Percentiles rank a stretch among this genome's conserved stretches.
Conservation (phyloP, 2,113 vertebrate genomes). For the Dicentrarchus labrax region DNA sequence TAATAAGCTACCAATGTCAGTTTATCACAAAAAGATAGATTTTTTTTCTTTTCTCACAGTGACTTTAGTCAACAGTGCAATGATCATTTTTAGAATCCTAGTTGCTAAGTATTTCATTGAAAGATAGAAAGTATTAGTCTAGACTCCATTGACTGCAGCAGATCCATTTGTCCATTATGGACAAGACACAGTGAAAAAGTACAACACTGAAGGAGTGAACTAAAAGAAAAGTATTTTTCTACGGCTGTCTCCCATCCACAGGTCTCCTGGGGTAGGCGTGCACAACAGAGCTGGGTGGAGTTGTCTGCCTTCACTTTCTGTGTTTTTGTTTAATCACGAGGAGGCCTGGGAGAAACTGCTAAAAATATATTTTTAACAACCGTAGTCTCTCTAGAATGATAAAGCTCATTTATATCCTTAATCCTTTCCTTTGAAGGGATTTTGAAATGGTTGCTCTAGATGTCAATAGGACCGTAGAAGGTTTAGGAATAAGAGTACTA, state of each 20-base stretch:
- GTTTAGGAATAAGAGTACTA: conserved; percentile 36
- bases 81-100: conserved; percentile 17
- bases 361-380: conserved; percentile 81
- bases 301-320: conserved; percentile 53
- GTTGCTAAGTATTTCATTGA: conserved; percentile 32
- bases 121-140: conserved; percentile 53
- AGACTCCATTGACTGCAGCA: conserved; percentile 23
- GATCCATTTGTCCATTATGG: conserved; percentile 36
- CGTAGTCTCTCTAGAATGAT: conserved; percentile 64
- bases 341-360: conserved; percentile 55
- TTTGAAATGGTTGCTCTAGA: conserved; percentile 44
- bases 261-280: conserved; percentile 53
- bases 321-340: conserved; percentile 58
- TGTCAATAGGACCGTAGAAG: conserved; percentile 52
- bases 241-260: conserved; percentile 70
- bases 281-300: conserved; percentile 48
- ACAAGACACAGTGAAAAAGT: conserved; percentile 34
- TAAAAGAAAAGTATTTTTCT: conserved; percentile 82
- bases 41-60: conserved; percentile 10
- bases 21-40: conserved; percentile 18
- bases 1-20: conserved; percentile 48
- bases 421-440: conserved; percentile 65
- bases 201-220: conserved; percentile 26
- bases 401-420: conserved; percentile 57
- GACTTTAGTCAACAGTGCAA: conserved; percentile 35